These are phyloP conservation scores for Nephila pilipes DNA, from an alignment of 1,140 invertebrate genomes.

Conservation along the genomic window DNA sequence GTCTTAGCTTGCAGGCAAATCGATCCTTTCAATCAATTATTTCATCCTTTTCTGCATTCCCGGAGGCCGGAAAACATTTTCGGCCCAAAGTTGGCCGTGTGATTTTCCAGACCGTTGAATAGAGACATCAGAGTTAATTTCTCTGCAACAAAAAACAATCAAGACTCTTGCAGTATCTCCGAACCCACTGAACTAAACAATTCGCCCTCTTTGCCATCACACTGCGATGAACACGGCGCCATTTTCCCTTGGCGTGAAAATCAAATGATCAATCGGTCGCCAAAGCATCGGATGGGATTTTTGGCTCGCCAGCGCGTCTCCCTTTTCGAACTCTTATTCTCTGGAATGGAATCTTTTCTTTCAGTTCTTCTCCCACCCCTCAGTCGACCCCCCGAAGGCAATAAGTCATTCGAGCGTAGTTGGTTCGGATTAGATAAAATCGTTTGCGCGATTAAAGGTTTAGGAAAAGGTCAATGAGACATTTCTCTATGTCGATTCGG, in stretches of 20 bases:
- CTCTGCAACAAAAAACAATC: constrained; percentile 30
- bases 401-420: constrained; percentile 48
- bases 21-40: constrained; percentile 21
- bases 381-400: background rate
- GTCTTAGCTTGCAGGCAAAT: background rate
- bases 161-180: constrained; percentile 5
- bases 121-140: constrained; percentile 59
- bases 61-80: constrained; percentile 21
- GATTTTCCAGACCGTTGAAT: constrained; percentile 23
- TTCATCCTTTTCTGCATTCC: background rate
- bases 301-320: constrained; percentile 19
- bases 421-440: constrained; percentile 48
- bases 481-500: constrained; percentile 1
- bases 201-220: background rate
- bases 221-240: background rate
- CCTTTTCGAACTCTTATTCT: constrained; percentile 1
- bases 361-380: background rate
- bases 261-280: constrained; percentile 60
- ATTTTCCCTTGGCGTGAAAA: constrained; percentile 60
- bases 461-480: constrained; percentile 34
- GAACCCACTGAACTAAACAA: constrained; percentile 43
- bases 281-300: constrained; percentile 30
- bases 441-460: constrained; percentile 41
- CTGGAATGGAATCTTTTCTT: constrained; percentile 34
- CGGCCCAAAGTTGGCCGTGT: constrained; percentile 14